These are phyloP conservation scores for Drosophila quasianomalipes DNA, from an alignment of 2,888 invertebrate species.

Conservation along the genomic window DNA sequence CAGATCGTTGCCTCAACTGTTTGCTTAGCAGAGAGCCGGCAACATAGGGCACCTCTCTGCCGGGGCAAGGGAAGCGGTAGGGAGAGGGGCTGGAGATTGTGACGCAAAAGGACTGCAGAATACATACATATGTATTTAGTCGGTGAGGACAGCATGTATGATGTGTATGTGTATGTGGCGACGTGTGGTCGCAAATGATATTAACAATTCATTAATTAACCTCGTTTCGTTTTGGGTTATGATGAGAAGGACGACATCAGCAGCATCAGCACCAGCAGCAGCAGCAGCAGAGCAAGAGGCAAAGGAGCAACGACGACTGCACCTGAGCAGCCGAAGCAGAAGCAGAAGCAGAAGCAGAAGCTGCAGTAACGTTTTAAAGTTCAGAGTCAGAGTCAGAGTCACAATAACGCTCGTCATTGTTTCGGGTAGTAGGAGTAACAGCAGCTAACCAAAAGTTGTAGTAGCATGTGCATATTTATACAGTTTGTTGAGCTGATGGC, in stretches of 20 bases:
- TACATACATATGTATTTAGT: slow-evolving; percentile 5
- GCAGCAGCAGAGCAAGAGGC: too few species aligned
- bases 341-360: slow-evolving; percentile 13
- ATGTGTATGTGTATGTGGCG: slow-evolving; percentile 39
- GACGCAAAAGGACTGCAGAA: slow-evolving; percentile 19
- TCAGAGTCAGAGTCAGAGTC: slow-evolving; percentile 12
- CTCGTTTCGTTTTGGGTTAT: slow-evolving; percentile 76
- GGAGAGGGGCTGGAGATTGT: not conserved
- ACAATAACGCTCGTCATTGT: slow-evolving; percentile 67
- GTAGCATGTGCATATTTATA: slow-evolving; percentile 73
- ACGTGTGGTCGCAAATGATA: slow-evolving; percentile 81
- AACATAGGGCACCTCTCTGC: not conserved
- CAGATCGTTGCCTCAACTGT: slow-evolving; percentile 73
- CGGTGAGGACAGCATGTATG: slow-evolving; percentile 36
- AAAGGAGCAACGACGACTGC: not conserved
- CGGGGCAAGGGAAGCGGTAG: not conserved
- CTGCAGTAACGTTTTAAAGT: slow-evolving; percentile 25
- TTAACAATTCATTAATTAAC: slow-evolving; percentile 83
- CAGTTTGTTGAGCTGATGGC: slow-evolving; percentile 43
- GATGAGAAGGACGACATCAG: slow-evolving; percentile 45
- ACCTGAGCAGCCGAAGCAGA: slow-evolving; percentile 39
- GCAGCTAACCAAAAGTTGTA: slow-evolving; percentile 59
- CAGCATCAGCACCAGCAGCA: slow-evolving; percentile 18
- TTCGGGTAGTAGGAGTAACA: slow-evolving; percentile 38
- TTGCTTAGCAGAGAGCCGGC: slow-evolving; percentile 50